Evolutionary conservation across 1,140 invertebrate genomes (phyloP).

Genomic region (Grapholita molesta): DNA sequence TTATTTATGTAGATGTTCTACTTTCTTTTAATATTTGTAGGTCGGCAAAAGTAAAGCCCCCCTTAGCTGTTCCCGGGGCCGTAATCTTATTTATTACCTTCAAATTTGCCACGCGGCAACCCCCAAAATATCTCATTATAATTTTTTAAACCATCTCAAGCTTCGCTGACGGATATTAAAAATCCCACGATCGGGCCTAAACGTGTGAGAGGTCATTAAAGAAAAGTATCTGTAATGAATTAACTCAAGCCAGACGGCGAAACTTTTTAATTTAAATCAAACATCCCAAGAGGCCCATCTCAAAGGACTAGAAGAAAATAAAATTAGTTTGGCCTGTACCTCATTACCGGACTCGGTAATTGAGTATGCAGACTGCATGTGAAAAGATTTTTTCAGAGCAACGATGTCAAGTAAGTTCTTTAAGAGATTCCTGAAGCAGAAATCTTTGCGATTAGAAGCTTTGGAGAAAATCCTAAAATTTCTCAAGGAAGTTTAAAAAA

Average conservation of each 20-base stretch:
- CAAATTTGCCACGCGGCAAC: constrained; percentile 14
- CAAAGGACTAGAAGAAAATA: constrained; percentile 57
- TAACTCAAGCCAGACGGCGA: constrained; percentile 40
- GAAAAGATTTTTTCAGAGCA: constrained; percentile 25
- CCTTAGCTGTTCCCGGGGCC: background rate
- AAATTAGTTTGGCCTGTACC: constrained; percentile 59
- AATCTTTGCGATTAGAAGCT: background rate
- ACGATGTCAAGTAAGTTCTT: constrained; percentile 15
- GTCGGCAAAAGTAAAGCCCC: background rate
- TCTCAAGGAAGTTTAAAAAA: background rate
- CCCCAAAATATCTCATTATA: constrained; percentile 20
- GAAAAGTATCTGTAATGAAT: constrained; percentile 49
- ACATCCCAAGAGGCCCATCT: constrained; percentile 51
- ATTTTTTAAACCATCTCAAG: constrained; percentile 21
- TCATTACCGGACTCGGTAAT: constrained; percentile 58
- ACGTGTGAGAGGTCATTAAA: constrained; percentile 56
- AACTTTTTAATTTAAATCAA: constrained; percentile 70
- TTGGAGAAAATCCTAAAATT: constrained; percentile 3
- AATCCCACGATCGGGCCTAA: constrained; percentile 42
- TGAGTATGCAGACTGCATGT: constrained; percentile 53
- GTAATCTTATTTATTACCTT: constrained; percentile 18
- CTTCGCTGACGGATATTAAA: constrained; percentile 36
- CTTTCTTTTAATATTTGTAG: background rate
- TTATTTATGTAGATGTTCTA: too few species aligned
- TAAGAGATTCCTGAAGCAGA: background rate